These are phyloP conservation scores for Cheumatopsyche charites DNA, from an alignment of 1,140 invertebrate species.

Conservation along the genomic window DNA sequence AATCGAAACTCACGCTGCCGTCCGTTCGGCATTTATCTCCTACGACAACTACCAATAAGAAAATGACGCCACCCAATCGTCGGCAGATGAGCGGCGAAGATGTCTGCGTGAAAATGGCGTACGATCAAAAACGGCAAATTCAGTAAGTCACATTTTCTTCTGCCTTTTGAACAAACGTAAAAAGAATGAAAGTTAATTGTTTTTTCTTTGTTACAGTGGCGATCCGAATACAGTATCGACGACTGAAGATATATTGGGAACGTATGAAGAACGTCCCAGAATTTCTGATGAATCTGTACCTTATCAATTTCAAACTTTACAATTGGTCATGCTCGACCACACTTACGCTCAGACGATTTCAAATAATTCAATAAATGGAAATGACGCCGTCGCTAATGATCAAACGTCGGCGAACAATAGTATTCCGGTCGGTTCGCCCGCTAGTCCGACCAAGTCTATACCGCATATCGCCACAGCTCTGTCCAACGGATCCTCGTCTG, in stretches of 20 bases:
- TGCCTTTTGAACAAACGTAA: background rate
- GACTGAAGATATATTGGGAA: constrained; percentile 58
- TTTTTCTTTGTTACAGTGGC: constrained; percentile 57
- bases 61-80: background rate
- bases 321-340: constrained; percentile 61
- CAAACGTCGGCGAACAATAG: constrained; percentile 36
- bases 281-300: constrained; percentile 59
- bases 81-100: background rate
- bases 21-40: constrained; percentile 13
- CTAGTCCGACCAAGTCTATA: constrained; percentile 25
- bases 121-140: constrained; percentile 38
- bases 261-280: constrained; percentile 59
- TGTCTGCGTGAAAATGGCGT: background rate
- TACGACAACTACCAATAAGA: background rate
- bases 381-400: constrained; percentile 41
- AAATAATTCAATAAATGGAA: constrained; percentile 47
- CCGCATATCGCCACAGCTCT: constrained; percentile 26
- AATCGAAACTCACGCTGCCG: constrained; percentile 52
- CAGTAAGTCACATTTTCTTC: constrained; percentile 39
- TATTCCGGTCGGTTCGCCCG: constrained; percentile 49
- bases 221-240: constrained; percentile 58
- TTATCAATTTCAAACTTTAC: constrained; percentile 49
- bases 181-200: constrained; percentile 28
- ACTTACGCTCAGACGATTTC: constrained; percentile 55
- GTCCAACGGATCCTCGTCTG: constrained; percentile 18